Evolutionary conservation across 1,140 invertebrate genomes (phyloP).

Genomic region (Triops cancriformis): DNA sequence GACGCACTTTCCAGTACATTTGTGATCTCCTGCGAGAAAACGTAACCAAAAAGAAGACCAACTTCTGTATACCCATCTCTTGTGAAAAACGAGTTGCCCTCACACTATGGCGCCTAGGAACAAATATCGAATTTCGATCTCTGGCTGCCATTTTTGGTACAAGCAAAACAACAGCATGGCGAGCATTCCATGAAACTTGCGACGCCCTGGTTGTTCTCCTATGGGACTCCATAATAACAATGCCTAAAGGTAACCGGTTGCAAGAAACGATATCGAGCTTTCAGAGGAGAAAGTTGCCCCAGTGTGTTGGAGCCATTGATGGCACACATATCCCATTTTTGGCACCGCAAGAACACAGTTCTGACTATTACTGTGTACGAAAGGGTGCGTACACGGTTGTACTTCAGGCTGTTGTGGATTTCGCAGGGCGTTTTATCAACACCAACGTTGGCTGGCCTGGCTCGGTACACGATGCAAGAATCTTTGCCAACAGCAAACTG

Average conservation of each 20-base stretch:
- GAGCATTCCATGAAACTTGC: no score
- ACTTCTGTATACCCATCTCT: no score
- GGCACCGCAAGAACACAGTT: background rate
- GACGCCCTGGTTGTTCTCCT: no score
- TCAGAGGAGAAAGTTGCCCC: background rate
- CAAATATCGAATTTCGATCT: no score
- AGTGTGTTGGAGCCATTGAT: no score
- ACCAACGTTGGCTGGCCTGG: constrained; percentile 17
- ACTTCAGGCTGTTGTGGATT: no score
- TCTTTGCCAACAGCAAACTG: no score
- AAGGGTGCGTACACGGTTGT: constrained; percentile 19
- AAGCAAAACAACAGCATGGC: no score
- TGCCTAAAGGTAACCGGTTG: background rate
- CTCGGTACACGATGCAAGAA: constrained; percentile 22
- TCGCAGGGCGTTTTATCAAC: background rate
- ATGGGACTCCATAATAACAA: background rate
- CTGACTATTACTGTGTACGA: constrained; percentile 7
- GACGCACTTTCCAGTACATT: background rate
- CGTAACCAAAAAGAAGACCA: background rate
- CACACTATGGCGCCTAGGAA: no score
- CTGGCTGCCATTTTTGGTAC: no score
- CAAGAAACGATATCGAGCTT: background rate
- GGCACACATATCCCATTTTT: background rate
- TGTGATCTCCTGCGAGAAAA: background rate
- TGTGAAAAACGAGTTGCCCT: no score